Evolutionary conservation across 2,113 vertebrate genomes (phyloP).

Genomic region (Scytalopus superciliaris): DNA sequence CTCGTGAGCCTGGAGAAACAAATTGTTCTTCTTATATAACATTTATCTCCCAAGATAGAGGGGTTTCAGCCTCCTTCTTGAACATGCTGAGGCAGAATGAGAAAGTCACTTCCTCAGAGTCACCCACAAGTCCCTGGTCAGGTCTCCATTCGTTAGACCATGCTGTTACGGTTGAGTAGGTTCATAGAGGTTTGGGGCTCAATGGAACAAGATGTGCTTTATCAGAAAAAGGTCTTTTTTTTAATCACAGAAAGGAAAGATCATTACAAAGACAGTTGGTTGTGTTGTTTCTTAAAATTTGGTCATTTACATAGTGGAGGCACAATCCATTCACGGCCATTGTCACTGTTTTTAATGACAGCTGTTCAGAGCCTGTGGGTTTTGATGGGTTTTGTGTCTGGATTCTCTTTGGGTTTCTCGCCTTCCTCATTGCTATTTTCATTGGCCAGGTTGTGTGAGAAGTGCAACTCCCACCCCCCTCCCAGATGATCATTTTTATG

Average conservation of each 20-base stretch:
- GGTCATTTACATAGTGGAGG: background rate
- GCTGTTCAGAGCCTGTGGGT: background rate
- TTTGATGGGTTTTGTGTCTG: background rate
- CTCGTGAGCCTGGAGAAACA: background rate
- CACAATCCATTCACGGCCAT: background rate
- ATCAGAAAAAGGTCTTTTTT: background rate
- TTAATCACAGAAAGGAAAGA: background rate
- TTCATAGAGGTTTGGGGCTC: conserved; percentile 9
- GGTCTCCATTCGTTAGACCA: background rate
- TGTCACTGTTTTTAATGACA: background rate
- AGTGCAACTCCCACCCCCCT: background rate
- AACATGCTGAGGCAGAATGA: conserved; percentile 11
- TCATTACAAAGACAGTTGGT: background rate
- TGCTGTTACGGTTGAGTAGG: background rate
- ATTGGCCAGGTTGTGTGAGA: conserved; percentile 14
- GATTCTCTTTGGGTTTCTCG: background rate
- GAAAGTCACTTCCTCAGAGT: conserved; percentile 22
- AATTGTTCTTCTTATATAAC: background rate
- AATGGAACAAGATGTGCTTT: background rate
- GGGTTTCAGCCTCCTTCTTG: background rate
- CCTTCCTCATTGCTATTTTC: background rate
- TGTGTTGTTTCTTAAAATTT: background rate
- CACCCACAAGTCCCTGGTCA: background rate
- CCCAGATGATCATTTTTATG: background rate
- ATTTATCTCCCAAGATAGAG: background rate